phyloP scores from a whole-genome alignment of 92 coral and sea anemone species.

The Epizoanthus rinbou region DNA sequence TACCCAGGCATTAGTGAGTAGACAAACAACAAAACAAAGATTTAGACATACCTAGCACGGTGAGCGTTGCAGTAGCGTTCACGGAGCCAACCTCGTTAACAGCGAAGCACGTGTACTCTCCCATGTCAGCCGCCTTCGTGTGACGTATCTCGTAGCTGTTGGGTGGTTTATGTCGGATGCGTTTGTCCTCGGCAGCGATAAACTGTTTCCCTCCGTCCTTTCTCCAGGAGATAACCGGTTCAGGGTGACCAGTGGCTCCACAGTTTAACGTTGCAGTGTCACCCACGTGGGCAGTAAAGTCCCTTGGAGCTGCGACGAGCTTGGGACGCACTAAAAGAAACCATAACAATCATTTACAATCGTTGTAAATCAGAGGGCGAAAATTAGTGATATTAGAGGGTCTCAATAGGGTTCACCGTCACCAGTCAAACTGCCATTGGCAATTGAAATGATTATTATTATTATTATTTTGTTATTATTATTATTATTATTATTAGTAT shows the following conservation, averaged over 20 bases:
- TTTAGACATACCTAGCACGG: conserved; percentile 68
- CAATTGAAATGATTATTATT: no score
- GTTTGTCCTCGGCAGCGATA: conserved; percentile 67
- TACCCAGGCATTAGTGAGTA: neutral
- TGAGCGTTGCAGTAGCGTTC: conserved; percentile 70
- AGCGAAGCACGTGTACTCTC: conserved; percentile 78
- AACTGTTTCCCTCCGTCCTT: conserved; percentile 72
- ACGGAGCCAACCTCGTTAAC: conserved; percentile 74
- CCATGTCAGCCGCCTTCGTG: conserved; percentile 67
- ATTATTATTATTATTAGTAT: no score
- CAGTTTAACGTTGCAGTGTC: conserved; percentile 55
- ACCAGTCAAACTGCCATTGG: no score
- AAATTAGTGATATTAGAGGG: no score
- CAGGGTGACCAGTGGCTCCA: conserved; percentile 74
- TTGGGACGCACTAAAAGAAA: conserved; percentile 61
- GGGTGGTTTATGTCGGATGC: conserved; percentile 46
- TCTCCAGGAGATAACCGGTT: conserved; percentile 69
- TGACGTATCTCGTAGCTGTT: conserved; percentile 53
- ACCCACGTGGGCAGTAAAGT: conserved; percentile 67
- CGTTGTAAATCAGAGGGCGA: no score
- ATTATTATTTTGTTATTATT: no score
- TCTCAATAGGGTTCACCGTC: no score
- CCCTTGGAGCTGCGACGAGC: conserved; percentile 46
- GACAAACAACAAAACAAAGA: neutral
- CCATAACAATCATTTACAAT: no score